Percentiles rank a stretch among this genome's conserved stretches.
Conservation (phyloP, 2,888 invertebrate species). For the Scaptomyza flava region DNA sequence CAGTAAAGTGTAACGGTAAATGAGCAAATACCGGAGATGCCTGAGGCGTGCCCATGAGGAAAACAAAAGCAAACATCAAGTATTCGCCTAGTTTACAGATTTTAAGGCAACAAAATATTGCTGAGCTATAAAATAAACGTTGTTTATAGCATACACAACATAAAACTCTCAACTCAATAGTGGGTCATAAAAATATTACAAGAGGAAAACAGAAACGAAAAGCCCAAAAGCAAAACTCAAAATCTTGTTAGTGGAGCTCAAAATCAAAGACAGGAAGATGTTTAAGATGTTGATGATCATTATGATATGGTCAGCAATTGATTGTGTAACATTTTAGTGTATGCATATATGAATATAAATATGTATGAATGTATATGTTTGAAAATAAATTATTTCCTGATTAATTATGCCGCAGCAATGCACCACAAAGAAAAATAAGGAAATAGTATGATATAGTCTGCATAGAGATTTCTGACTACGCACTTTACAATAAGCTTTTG, state of each 20-base stretch:
- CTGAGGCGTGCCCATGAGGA: background rate
- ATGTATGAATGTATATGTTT: background rate
- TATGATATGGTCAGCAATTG: slow-evolving; percentile 5
- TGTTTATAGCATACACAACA: slow-evolving; percentile 1
- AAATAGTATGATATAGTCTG: slow-evolving; percentile 15
- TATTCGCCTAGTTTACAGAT: slow-evolving; percentile 12
- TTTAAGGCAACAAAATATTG: slow-evolving; percentile 2
- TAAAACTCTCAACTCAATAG: slow-evolving; percentile 32
- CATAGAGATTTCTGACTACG: slow-evolving; percentile 48
- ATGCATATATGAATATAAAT: slow-evolving; percentile 9
- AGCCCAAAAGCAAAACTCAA: slow-evolving; percentile 3
- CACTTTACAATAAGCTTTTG: slow-evolving; percentile 35
- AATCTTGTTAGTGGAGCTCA: slow-evolving; percentile 18
- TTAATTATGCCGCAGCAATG: slow-evolving; percentile 56
- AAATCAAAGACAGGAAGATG: slow-evolving; percentile 20
- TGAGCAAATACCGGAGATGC: slow-evolving; percentile 28
- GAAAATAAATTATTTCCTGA: slow-evolving; percentile 72
- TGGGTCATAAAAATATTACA: slow-evolving; percentile 32
- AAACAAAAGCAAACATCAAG: slow-evolving; percentile 13
- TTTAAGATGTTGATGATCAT: slow-evolving; percentile 1
- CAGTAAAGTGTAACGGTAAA: slow-evolving; percentile 23
- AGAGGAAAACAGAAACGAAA: slow-evolving; percentile 34
- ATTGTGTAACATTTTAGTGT: slow-evolving; percentile 37
- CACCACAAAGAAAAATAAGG: slow-evolving; percentile 26
- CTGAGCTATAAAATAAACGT: slow-evolving; percentile 13